Percentiles rank a stretch among this genome's conserved stretches.
Conservation (phyloP, 2,113 vertebrate species). For the Paratilapia polleni region DNA sequence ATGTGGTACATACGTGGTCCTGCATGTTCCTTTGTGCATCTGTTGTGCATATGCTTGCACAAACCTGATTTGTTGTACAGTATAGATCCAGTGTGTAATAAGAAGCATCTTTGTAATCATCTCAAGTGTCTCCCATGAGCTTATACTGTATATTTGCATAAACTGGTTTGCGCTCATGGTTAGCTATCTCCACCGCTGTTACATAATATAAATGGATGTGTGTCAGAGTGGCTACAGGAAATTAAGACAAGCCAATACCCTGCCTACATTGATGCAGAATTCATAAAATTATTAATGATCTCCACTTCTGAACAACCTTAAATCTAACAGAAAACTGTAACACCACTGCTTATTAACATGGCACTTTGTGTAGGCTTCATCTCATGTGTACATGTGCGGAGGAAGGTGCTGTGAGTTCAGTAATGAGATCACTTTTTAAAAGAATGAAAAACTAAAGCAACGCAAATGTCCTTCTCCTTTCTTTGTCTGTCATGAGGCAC, state of each 20-base stretch:
- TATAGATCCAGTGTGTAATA: background rate
- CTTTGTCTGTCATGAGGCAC: background rate
- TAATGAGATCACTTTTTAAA: conserved; percentile 5
- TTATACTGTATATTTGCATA: background rate
- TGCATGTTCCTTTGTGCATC: background rate
- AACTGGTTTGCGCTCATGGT: background rate
- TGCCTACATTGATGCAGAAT: background rate
- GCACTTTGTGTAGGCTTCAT: conserved; percentile 26
- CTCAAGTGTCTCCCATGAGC: conserved; percentile 17
- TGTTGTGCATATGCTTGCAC: background rate
- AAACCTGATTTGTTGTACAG: background rate
- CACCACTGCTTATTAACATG: background rate
- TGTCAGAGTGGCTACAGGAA: background rate
- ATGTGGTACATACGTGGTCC: background rate
- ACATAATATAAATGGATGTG: background rate
- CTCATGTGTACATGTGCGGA: conserved; percentile 5
- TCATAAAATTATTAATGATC: background rate
- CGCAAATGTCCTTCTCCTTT: background rate
- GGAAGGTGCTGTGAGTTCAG: conserved; percentile 37
- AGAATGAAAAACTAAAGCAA: background rate
- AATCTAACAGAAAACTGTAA: background rate
- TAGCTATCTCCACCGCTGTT: background rate
- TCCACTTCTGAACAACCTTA: background rate
- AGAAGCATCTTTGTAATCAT: conserved; percentile 14
- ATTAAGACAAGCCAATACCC: background rate